These are phyloP conservation scores for Watsonalla cultraria DNA, from an alignment of 2,888 invertebrate genomes.

Conservation along the genomic window DNA sequence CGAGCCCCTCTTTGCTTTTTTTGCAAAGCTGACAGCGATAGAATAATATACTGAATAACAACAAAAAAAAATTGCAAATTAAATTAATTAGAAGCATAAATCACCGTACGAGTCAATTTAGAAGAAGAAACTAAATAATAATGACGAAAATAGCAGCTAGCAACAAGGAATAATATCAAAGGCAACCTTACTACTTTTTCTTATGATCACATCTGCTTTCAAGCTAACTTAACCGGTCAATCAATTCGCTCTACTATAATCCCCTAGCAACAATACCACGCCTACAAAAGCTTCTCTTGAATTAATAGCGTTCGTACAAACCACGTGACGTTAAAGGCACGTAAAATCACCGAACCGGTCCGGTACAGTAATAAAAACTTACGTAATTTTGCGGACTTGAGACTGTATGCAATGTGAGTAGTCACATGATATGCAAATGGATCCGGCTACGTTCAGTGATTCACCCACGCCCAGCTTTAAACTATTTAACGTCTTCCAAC, in stretches of 20 bases:
- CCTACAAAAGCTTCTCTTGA: neutral
- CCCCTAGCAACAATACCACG: constrained; percentile 1
- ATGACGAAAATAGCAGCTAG: too few relatives aligned
- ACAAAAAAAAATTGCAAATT: too few relatives aligned
- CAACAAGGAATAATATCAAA: too few relatives aligned
- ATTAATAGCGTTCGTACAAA: neutral
- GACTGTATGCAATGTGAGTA: constrained; percentile 4
- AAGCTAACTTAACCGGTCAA: neutral
- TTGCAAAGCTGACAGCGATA: too few relatives aligned
- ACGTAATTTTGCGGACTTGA: constrained; percentile 20
- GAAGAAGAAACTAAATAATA: too few relatives aligned
- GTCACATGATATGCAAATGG: constrained; percentile 22
- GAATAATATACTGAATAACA: too few relatives aligned
- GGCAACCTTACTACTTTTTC: neutral
- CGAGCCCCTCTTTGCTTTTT: too few relatives aligned
- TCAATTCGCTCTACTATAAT: neutral
- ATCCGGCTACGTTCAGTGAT: constrained; percentile 19
- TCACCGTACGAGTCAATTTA: too few relatives aligned
- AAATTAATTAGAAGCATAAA: too few relatives aligned
- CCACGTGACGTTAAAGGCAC: constrained; percentile 25
- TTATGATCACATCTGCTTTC: neutral
- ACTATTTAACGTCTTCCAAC: constrained; percentile 6
- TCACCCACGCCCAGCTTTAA: constrained; percentile 9
- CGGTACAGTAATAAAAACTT: constrained; percentile 25
- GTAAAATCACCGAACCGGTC: constrained; percentile 40